These are phyloP conservation scores for Ianthella basta DNA, from an alignment of 37 sponge, comb jelly and placozoan genomes.

Conservation along the genomic window DNA sequence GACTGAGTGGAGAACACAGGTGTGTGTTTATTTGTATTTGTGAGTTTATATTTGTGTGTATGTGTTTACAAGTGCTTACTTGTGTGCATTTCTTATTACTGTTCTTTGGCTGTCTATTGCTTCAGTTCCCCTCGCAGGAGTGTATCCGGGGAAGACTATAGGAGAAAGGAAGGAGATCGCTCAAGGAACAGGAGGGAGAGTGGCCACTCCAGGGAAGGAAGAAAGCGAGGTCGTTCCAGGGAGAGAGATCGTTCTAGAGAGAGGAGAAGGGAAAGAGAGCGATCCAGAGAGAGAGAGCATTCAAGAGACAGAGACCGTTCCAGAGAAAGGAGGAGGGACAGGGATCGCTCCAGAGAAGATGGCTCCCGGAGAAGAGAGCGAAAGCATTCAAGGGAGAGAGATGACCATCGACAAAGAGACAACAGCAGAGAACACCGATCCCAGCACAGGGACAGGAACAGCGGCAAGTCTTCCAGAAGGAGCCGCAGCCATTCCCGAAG, in stretches of 20 bases:
- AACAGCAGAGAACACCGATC: neutral
- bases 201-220: neutral
- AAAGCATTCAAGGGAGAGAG: neutral
- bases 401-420: neutral
- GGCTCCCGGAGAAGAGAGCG: neutral
- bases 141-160: no score
- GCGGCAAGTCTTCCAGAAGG: no score
- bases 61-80: neutral
- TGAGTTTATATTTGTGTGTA: neutral
- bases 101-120: neutral
- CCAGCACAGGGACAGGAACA: neutral
- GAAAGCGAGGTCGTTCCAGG: conserved; percentile 7
- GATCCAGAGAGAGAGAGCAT: neutral
- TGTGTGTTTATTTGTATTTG: neutral
- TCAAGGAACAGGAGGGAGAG: neutral
- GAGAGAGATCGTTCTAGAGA: conserved; percentile 6
- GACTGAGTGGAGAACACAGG: neutral
- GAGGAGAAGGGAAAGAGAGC: neutral
- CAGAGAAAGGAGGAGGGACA: neutral
- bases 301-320: neutral
- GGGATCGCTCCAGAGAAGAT: neutral
- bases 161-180: neutral
- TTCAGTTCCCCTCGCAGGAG: neutral
- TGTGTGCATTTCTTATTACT: neutral
- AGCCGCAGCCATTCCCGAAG: no score